Evolutionary conservation across 2,113 vertebrate genomes (phyloP), one percentile per base, ranked within the genome.

Genomic region (Brachyistius frenatus): DNA sequence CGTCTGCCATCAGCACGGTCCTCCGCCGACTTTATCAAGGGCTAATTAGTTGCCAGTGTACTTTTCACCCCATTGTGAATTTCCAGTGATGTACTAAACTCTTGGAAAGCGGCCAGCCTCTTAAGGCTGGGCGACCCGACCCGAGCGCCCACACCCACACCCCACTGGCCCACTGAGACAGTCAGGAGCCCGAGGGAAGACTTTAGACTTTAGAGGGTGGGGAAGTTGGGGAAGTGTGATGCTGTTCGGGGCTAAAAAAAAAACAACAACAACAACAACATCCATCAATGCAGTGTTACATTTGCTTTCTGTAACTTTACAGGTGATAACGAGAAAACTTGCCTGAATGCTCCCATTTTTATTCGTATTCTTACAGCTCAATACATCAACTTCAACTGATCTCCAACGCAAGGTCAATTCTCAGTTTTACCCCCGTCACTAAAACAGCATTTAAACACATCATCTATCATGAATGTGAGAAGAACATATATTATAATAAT

Each of bases 41-140:
- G 79, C 55, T 84, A 63, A 84, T 89, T 84, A 86, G 77, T 85
- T 73, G 55, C 58, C 63, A 37, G 78, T 84, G 83, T 65, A 76
- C 86, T 90, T 92, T 91, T 92, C 84, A 86, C 81, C 67, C 72
- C 62, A 61, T 80, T 88, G 86, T 90, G 85, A 81, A 72, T 83
- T 87, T 80, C 67, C 76, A 83, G 66, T 84, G 83, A 89, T 73
- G 67, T 78, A 67, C 84, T 68, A 66, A 83, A 83, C 63, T 66
- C 78, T 61, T 88, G 90, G 80, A 82, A 67, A 83, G 56, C 8
- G 33, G 81, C 87, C 89, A 93, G 35, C 30, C 50, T 77, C 68
- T 80, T 61, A 60, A 64, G 50, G 47, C 5, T 31, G 33, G 52
- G 39, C 71, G 69, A 44, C 54, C 70, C 49, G 54, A 39, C 39